Evolutionary conservation across 2,888 invertebrate genomes (phyloP), one percentile per base, ranked within the genome.

Genomic region (Latheticus oryzae): DNA sequence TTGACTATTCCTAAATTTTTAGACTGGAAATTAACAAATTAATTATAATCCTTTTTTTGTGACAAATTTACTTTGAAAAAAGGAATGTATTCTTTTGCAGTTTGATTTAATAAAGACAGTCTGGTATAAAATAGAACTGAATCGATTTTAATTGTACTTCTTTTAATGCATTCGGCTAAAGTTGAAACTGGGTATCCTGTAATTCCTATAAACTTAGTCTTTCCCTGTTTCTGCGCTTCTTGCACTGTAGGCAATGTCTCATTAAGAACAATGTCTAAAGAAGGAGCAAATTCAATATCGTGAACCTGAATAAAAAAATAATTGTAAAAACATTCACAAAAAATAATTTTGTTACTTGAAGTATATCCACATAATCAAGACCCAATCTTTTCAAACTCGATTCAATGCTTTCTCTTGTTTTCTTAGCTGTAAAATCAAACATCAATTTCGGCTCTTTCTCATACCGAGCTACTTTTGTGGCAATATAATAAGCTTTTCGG

Each of bases 391-490:
- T 73, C 35, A 97, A 81, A 61, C 94, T 95, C 45, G 83, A 84
- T 48, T 92, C 86, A 5, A 97, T 84, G 68, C 90, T 91, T 51
- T 85, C 81, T 2, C 85, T 81, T 0, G 92, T 90, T 76, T 87
- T 89, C 67, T 90, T 86, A 0, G 83, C 80, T 0, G 91, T 86
- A 77, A 95, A 97, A 76, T 97, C 92, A 74, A 97, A 96, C 90
- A 93, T 92, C 38, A 84, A 81, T 15, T 84, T 82, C 1, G 83
- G 83, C 50, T 87, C 83, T 43, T 81, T 78, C 56, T 89, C 88
- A 73, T 96, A 97, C 15, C 96, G 85, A 2, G 93, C 93, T 2
- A 93, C 90, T 83, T 97, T 97, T 16, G 95, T 95, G n/a, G 88
- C 93, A 37, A 97, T 83, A 73, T 91, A 95, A 77, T 89, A 97